Base-by-base conservation (phyloP, 2,113 vertebrate genomes). In the Machaerirhynchus nigripectus region DNA sequence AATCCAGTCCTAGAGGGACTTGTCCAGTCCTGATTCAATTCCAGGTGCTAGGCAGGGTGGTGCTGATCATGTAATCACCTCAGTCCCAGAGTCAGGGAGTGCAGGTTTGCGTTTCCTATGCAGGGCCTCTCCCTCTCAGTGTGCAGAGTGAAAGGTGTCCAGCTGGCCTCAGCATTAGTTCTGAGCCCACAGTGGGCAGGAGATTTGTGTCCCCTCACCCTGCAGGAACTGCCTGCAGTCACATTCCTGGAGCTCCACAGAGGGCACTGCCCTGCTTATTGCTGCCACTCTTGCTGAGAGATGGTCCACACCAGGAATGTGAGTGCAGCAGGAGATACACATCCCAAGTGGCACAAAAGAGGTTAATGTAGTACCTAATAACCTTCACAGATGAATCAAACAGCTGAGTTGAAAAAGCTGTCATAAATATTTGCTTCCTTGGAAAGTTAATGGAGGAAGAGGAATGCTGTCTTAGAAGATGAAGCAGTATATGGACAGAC, bases 331-430 rank as follows among this genome's bases (percentile, higher is more conserved):
- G 53, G 49, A 83, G 31, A 30, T 60, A 6, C 0, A 26, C 21
- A 31, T 67, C 59, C 68, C 47, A 39, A 1, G 3, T 60, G 39
- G 68, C 16, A 47, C 40, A 39, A 5, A 57, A 88, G 59, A 63
- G 47, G 68, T 90, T 86, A 86, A 81, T 16, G 28, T 22, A n/a
- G 27, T 42, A 17, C 56, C 56, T 53, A 26, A 3, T 57, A 70
- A 68, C 52, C 73, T 89, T 84, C 73, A 26, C 39, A 77, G 63
- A 15, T 69, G 14, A 69, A 80, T 82, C 50, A 70, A 92, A 84
- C 14, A 60, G 73, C 60, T 71, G 65, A 89, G 35, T 27, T 94
- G 89, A 78, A 94, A 93, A 87, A 84, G 60, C 47, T 93, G 80
- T 77, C 80, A 42, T 55, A 89, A 89, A 49, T 47, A 67, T 75